Percentiles rank a stretch among this genome's conserved stretches.
phyloP scores from a whole-genome alignment of 2,113 vertebrate species.

The Cynocephalus volans region DNA sequence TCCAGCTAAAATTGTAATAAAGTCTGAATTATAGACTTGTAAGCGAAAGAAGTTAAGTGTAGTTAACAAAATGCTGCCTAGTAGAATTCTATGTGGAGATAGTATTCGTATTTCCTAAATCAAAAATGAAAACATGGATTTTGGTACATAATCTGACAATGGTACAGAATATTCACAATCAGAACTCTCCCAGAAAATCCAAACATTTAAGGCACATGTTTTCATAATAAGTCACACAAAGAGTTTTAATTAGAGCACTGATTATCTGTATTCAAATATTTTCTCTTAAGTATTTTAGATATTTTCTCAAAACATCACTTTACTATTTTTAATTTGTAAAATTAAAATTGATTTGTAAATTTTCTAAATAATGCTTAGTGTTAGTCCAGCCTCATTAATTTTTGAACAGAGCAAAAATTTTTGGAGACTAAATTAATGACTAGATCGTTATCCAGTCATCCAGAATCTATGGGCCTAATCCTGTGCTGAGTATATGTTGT shows the following conservation, averaged over 20 bases:
- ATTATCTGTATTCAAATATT: neutral
- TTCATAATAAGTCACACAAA: neutral
- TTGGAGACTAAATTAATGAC: neutral
- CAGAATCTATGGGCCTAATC: neutral
- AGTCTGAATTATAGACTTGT: conserved; percentile 7
- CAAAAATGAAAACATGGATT: neutral
- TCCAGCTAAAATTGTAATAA: neutral
- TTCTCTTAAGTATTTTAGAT: neutral
- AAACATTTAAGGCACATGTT: neutral
- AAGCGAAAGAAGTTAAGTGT: conserved; percentile 14
- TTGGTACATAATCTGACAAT: neutral
- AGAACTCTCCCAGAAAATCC: conserved; percentile 2
- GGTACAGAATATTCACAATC: neutral
- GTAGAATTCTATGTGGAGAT: neutral
- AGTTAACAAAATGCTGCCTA: neutral
- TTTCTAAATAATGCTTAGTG: neutral
- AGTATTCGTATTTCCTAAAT: neutral
- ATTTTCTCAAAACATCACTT: conserved; percentile 1
- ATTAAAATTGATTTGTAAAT: neutral
- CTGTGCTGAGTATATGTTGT: neutral
- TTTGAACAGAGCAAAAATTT: neutral
- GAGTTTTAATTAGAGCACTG: neutral
- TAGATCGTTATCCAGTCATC: neutral
- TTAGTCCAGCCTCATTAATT: neutral
- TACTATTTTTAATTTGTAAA: neutral